Percentiles rank a stretch among this genome's conserved stretches.
These are phyloP conservation scores for Albula glossodonta DNA, from an alignment of 2,113 vertebrate species.

Conservation along the genomic window DNA sequence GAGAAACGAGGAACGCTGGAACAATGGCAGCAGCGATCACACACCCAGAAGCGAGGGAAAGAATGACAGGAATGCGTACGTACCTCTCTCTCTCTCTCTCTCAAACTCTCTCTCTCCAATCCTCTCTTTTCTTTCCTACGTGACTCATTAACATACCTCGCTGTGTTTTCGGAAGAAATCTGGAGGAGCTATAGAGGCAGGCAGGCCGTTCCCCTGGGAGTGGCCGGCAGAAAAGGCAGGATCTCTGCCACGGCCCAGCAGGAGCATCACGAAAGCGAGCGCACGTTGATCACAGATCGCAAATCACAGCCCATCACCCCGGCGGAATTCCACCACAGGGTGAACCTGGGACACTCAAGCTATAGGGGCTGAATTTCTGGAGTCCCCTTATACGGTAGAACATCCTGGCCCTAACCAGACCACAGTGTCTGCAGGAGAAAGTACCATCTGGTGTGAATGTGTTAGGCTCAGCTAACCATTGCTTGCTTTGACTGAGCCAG, in stretches of 20 bases:
- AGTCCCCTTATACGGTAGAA: background rate
- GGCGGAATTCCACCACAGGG: background rate
- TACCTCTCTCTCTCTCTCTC: background rate
- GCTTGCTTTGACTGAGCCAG: background rate
- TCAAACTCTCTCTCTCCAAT: background rate
- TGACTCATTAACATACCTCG: conserved; percentile 9
- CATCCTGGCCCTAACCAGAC: background rate
- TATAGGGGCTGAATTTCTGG: background rate
- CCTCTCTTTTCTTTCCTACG: background rate
- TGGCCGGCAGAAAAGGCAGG: no score
- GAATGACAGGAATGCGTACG: background rate
- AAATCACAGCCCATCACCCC: background rate
- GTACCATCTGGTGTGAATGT: background rate
- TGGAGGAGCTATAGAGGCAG: background rate
- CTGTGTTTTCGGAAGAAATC: background rate
- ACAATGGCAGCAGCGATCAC: background rate
- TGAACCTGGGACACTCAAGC: background rate
- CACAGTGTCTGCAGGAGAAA: background rate
- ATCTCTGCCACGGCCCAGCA: no score
- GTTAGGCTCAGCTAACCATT: background rate
- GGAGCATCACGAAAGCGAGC: no score
- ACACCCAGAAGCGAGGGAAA: conserved; percentile 7
- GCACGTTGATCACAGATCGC: background rate
- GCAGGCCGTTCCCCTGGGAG: background rate
- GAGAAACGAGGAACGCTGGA: conserved; percentile 13